phyloP scores from a whole-genome alignment of 2,888 invertebrate genomes.

The Sminthurinus aureus region DNA sequence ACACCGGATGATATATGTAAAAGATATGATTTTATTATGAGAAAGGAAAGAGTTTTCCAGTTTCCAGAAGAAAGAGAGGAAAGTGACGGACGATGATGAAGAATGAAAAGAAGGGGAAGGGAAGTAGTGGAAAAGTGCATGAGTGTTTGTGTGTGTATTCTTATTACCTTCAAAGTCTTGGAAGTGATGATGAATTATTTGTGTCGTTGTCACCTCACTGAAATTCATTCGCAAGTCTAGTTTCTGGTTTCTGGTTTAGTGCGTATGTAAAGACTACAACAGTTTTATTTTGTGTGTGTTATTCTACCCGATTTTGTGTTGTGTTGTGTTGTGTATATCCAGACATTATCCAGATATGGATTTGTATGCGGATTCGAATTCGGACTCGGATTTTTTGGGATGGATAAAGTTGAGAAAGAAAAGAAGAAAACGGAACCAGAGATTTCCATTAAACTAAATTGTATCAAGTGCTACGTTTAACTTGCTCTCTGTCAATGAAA shows the following conservation, averaged over 20 bases:
- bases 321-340: conserved; percentile 1
- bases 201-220: conserved; percentile 2
- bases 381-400: background rate
- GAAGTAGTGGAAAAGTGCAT: background rate
- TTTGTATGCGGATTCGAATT: background rate
- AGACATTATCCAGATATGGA: background rate
- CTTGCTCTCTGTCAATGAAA: conserved; percentile 4
- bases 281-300: background rate
- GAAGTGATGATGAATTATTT: conserved; percentile 31
- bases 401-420: background rate
- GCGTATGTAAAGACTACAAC: background rate
- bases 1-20: background rate
- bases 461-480: conserved; percentile 12
- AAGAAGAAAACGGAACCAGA: conserved; percentile 30
- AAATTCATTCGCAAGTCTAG: too few relatives aligned
- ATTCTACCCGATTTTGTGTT: background rate
- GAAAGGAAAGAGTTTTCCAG: background rate
- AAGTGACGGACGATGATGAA: background rate
- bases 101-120: background rate
- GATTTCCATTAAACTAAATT: conserved; percentile 45
- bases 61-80: background rate
- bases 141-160: background rate
- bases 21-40: background rate
- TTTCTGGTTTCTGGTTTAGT: too few relatives aligned
- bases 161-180: background rate